Conservation (phyloP, 2,888 invertebrate genomes). For the Cantharis flavilabris region DNA sequence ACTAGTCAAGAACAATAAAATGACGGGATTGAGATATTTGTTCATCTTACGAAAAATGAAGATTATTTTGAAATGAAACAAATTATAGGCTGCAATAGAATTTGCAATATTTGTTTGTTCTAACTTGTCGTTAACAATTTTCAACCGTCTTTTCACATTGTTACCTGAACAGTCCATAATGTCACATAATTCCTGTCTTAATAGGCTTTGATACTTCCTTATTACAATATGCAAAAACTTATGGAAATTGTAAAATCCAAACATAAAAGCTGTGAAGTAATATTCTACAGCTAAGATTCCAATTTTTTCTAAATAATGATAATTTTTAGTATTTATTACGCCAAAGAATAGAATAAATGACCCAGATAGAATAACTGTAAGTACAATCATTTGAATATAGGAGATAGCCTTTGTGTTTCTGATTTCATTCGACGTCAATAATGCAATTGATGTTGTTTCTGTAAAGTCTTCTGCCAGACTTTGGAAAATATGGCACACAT, state of each 20-base stretch:
- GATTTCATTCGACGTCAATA: not conserved
- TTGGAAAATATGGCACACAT: not conserved
- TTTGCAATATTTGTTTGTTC: not conserved
- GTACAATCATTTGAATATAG: not conserved
- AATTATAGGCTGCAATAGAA: not conserved
- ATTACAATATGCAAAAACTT: not conserved
- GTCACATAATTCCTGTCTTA: not conserved
- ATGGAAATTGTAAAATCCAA: not conserved
- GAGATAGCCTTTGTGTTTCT: not conserved
- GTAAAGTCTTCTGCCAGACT: not conserved
- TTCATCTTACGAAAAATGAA: not conserved
- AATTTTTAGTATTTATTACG: not conserved
- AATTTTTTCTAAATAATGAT: not conserved
- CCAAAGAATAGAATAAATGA: not conserved
- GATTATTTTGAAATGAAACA: not conserved
- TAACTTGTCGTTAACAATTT: no score
- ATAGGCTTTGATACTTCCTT: not conserved
- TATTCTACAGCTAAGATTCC: fast-evolving
- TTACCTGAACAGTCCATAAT: not conserved
- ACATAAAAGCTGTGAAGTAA: not conserved
- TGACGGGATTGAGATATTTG: not conserved
- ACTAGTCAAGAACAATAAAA: not conserved
- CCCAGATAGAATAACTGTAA: fast-evolving
- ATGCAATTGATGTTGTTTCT: not conserved
- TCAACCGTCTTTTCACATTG: no score